phyloP scores from a whole-genome alignment of 2,797 vertebrate genomes.

The Oceanodroma leucorhoa region DNA sequence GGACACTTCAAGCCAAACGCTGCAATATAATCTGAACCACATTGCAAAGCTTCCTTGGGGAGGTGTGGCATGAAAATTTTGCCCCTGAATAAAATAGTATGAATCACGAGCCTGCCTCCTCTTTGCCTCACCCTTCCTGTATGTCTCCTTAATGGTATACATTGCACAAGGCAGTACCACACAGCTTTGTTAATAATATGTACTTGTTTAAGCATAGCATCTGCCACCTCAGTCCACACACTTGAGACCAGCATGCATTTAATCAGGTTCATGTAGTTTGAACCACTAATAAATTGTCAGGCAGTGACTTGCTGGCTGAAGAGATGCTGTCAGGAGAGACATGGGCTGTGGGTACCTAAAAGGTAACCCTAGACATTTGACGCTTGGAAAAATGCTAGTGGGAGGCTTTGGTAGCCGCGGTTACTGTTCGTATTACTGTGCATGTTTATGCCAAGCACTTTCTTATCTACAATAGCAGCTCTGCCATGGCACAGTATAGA shows the following conservation, averaged over 20 bases:
- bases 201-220: background rate
- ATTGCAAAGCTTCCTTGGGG: background rate
- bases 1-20: background rate
- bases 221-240: background rate
- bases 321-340: background rate
- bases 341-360: background rate
- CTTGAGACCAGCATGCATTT: background rate
- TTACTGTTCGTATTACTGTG: background rate
- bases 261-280: background rate
- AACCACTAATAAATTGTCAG: background rate
- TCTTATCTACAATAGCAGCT: conserved; percentile 16
- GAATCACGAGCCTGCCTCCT: background rate
- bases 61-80: background rate
- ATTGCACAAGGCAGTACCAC: background rate
- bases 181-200: background rate
- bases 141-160: background rate
- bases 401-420: background rate
- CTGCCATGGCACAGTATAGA: background rate
- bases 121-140: background rate
- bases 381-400: background rate
- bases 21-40: background rate
- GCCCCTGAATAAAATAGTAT: background rate
- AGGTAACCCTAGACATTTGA: background rate
- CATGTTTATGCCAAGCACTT: background rate
- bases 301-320: background rate